These are phyloP conservation scores for Mylabris sibirica DNA, from an alignment of 2,888 invertebrate species.

Conservation along the genomic window DNA sequence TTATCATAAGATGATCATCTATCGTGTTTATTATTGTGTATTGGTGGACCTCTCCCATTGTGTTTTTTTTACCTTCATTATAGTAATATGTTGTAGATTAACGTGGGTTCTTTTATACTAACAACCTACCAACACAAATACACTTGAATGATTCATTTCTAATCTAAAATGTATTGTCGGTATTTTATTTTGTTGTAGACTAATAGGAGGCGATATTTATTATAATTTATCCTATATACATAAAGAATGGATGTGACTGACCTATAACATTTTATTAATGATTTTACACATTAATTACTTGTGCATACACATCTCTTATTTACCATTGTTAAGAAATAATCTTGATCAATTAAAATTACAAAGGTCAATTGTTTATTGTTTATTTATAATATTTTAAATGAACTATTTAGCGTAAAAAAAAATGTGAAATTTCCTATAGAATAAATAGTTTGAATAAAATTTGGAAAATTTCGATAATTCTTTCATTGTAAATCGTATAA, in stretches of 20 bases:
- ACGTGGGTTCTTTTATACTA: background rate
- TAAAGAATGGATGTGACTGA: conserved; percentile 16
- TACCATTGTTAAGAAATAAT: conserved; percentile 4
- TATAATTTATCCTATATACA: background rate
- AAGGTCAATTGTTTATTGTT: background rate
- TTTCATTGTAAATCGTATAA: background rate
- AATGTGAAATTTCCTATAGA: background rate
- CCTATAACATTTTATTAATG: conserved; percentile 10
- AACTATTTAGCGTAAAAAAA: background rate
- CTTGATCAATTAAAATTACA: background rate
- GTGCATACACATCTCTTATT: background rate
- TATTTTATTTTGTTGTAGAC: background rate
- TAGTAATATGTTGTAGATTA: background rate
- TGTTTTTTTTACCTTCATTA: background rate
- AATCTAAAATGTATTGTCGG: background rate
- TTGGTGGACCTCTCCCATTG: background rate
- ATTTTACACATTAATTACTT: background rate
- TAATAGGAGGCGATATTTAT: conserved; percentile 9
- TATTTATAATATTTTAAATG: background rate
- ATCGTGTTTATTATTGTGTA: background rate
- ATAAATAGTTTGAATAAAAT: background rate
- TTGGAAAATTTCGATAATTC: too few relatives aligned
- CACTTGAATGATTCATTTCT: conserved; percentile 9
- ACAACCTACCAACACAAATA: conserved; percentile 3
- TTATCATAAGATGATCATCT: too few relatives aligned